Percentiles rank a stretch among this genome's conserved stretches.
phyloP scores from a whole-genome alignment of 2,888 invertebrate genomes.

The Drosophila lutescens region DNA sequence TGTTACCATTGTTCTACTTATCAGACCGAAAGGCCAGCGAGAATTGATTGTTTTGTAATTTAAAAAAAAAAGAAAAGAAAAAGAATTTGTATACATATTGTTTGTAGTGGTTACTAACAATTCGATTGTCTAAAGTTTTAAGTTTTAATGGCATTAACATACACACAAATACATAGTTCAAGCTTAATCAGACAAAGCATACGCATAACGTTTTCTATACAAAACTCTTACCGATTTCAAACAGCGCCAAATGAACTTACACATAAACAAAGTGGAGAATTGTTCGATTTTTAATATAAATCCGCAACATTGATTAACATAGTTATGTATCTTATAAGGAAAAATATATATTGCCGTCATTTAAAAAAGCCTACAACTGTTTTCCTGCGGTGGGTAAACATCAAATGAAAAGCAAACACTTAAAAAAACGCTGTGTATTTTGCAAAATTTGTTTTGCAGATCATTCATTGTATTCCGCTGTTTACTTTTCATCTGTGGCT shows the following conservation, averaged over 20 bases:
- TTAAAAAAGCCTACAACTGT: slow-evolving; percentile 18
- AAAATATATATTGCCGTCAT: slow-evolving; percentile 47
- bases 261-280: slow-evolving; percentile 33
- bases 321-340: slow-evolving; percentile 37
- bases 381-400: slow-evolving; percentile 19
- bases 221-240: slow-evolving; percentile 66
- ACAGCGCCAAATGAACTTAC: slow-evolving; percentile 77
- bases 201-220: slow-evolving; percentile 55
- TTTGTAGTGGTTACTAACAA: slow-evolving; percentile 28
- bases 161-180: slow-evolving; percentile 34
- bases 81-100: slow-evolving; percentile 18
- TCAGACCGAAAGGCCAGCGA: slow-evolving; percentile 45
- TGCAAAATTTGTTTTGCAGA: slow-evolving; percentile 19
- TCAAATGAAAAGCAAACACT: slow-evolving; percentile 4
- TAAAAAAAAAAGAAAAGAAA: neutral
- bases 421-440: neutral
- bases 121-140: slow-evolving; percentile 27
- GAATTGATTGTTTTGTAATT: slow-evolving; percentile 48
- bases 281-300: slow-evolving; percentile 42
- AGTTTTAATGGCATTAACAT: slow-evolving; percentile 23
- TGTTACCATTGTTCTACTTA: slow-evolving; percentile 53
- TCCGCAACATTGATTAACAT: slow-evolving; percentile 36
- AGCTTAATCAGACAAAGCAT: slow-evolving; percentile 43
- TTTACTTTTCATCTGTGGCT: slow-evolving; percentile 14
- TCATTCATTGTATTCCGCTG: slow-evolving; percentile 12